Evolutionary conservation across 2,888 invertebrate species (phyloP).

Genomic region (Drosophila neotestacea): DNA sequence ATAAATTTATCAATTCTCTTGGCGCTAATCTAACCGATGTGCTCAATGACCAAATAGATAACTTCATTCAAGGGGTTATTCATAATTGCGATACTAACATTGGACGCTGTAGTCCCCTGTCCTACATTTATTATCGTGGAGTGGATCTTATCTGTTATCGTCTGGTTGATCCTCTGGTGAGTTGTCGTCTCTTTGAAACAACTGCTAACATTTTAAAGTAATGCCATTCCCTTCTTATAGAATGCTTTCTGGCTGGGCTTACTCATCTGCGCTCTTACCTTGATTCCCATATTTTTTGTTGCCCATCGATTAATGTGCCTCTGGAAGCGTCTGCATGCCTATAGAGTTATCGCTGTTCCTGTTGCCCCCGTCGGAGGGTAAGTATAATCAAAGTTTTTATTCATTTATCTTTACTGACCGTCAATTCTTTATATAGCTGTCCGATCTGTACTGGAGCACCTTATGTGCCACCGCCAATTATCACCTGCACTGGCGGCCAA

Average conservation of each 20-base stretch:
- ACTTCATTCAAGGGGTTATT: constrained; percentile 12
- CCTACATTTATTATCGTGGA: constrained; percentile 52
- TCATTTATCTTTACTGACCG: background rate
- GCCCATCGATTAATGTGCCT: constrained; percentile 92
- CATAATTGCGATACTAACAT: constrained; percentile 12
- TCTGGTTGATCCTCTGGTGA: constrained; percentile 55
- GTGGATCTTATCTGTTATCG: constrained; percentile 47
- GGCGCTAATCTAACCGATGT: constrained; percentile 36
- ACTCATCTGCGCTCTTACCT: constrained; percentile 92
- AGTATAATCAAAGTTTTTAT: background rate
- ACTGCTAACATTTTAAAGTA: background rate
- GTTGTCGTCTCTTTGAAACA: background rate
- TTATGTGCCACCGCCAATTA: constrained; percentile 29
- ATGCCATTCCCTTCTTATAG: constrained; percentile 85
- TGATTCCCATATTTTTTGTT: constrained; percentile 92
- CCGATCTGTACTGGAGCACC: constrained; percentile 46
- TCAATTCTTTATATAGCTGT: constrained; percentile 21
- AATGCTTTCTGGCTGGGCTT: constrained; percentile 97
- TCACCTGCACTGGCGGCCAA: constrained; percentile 34
- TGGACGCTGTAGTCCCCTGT: constrained; percentile 49
- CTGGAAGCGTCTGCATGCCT: constrained; percentile 91
- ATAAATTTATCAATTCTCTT: constrained; percentile 24
- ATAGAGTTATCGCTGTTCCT: constrained; percentile 86
- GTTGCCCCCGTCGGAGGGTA: constrained; percentile 66
- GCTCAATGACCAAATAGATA: constrained; percentile 21